Conservation (phyloP, 2,888 invertebrate species). For the Hirtodrosophila alboralis region DNA sequence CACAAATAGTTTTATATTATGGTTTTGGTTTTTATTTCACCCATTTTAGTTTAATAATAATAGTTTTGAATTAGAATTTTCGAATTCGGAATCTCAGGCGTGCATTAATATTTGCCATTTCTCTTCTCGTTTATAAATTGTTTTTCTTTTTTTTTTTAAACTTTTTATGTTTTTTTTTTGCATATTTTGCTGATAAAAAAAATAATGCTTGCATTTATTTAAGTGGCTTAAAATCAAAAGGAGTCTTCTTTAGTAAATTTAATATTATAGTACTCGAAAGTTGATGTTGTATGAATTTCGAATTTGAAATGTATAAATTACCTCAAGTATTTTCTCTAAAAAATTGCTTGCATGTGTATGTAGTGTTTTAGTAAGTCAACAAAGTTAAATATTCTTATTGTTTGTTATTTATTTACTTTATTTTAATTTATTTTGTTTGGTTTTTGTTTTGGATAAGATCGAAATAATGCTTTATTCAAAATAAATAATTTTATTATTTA, state of each 20-base stretch:
- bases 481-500: conserved; percentile 38
- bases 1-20: conserved; percentile 54
- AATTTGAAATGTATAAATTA: conserved; percentile 27
- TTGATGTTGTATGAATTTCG: conserved; percentile 27
- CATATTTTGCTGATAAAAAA: conserved; percentile 36
- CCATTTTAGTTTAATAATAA: conserved; percentile 48
- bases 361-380: conserved; percentile 55
- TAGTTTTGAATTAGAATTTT: conserved; percentile 52
- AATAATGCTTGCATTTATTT: conserved; percentile 45
- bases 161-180: too few relatives aligned
- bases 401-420: conserved; percentile 40
- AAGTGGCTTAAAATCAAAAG: conserved; percentile 59
- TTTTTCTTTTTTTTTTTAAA: conserved; percentile 11
- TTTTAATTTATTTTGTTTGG: conserved; percentile 8
- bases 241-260: conserved; percentile 51
- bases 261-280: conserved; percentile 19
- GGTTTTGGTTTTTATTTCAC: conserved; percentile 44
- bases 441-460: conserved; percentile 41
- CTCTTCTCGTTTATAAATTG: neutral
- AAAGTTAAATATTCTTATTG: conserved; percentile 53
- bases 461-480: conserved; percentile 52
- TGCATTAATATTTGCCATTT: conserved; percentile 51
- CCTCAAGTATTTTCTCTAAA: conserved; percentile 36
- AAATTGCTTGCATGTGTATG: conserved; percentile 50
- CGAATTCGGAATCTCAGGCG: conserved; percentile 60